phyloP scores from a whole-genome alignment of 2,888 invertebrate species.

The Emesis furor region DNA sequence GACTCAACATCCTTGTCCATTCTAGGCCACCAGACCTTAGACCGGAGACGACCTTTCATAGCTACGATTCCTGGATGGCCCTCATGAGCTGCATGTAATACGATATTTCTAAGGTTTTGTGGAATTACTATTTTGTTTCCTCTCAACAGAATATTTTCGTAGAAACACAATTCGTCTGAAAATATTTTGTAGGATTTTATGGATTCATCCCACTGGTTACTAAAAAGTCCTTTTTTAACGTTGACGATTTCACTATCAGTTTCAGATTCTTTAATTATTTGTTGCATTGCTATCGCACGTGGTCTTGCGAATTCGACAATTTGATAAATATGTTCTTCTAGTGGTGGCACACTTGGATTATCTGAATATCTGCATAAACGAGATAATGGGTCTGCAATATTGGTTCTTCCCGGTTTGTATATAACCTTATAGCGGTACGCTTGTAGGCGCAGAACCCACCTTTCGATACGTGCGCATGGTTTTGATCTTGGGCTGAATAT shows the following conservation, averaged over 20 bases:
- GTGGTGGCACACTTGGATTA: too few relatives aligned
- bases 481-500: constrained; percentile 77
- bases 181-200: constrained; percentile 49
- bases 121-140: constrained; percentile 67
- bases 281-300: background rate
- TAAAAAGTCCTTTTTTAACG: constrained; percentile 40
- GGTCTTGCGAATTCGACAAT: constrained; percentile 15
- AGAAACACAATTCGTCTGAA: constrained; percentile 50
- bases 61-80: constrained; percentile 65
- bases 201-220: constrained; percentile 48
- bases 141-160: constrained; percentile 52
- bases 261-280: too few relatives aligned
- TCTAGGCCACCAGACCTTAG: constrained; percentile 71
- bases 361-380: background rate
- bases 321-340: too few relatives aligned
- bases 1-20: constrained; percentile 63
- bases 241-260: too few relatives aligned
- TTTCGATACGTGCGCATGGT: constrained; percentile 77
- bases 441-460: constrained; percentile 73
- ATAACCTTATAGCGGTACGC: constrained; percentile 56
- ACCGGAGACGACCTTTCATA: constrained; percentile 65
- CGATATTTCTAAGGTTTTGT: constrained; percentile 41
- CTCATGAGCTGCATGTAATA: constrained; percentile 70
- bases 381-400: background rate
- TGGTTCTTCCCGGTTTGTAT: constrained; percentile 4